These are phyloP conservation scores for Pelvicachromis taeniatus DNA, from an alignment of 2,113 vertebrate species.

Conservation along the genomic window DNA sequence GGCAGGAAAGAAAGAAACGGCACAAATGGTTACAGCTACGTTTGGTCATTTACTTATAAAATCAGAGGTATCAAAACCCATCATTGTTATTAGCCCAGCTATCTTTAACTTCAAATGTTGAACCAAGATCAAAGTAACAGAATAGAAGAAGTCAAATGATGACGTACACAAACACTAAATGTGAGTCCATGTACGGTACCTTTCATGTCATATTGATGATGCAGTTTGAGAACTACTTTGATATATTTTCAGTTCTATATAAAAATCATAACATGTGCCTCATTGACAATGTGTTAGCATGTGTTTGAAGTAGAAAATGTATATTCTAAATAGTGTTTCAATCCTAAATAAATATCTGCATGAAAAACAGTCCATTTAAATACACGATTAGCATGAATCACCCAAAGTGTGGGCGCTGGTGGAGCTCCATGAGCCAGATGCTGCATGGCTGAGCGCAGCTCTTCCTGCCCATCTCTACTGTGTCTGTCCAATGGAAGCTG, in stretches of 20 bases:
- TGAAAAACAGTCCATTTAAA: not conserved
- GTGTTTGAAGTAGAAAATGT: not conserved
- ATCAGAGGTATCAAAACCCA: not conserved
- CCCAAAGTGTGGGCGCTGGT: not conserved
- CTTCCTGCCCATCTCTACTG: not conserved
- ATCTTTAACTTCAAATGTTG: not conserved
- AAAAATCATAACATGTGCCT: not conserved
- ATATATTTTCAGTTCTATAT: not conserved
- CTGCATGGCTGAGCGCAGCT: not conserved
- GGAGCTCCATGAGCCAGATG: not conserved
- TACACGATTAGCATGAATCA: not conserved
- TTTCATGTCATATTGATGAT: not conserved
- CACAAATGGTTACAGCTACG: not conserved
- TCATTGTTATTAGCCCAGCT: not conserved
- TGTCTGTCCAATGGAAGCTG: not conserved
- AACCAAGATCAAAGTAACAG: not conserved
- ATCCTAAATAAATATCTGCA: not conserved
- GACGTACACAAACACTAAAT: not conserved
- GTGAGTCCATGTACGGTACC: not conserved
- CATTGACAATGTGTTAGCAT: not conserved
- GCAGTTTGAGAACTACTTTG: not conserved
- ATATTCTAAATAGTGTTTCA: not conserved
- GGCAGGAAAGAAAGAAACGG: too few relatives aligned
- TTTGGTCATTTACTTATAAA: not conserved
- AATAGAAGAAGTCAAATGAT: accelerated